These are phyloP conservation scores for Lepus townsendii DNA, from an alignment of 2,797 vertebrate species.

Conservation along the genomic window DNA sequence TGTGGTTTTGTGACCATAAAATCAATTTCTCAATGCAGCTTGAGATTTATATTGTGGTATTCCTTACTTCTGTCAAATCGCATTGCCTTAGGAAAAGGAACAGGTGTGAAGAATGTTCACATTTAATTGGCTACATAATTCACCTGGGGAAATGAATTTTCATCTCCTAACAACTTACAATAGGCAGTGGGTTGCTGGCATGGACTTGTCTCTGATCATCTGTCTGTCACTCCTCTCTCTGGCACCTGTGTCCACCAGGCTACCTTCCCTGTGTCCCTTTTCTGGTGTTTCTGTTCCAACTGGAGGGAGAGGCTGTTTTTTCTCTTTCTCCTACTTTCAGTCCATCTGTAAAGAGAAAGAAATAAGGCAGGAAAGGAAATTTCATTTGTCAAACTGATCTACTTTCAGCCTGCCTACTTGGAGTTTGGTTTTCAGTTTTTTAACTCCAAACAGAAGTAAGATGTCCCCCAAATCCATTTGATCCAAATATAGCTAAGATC, in stretches of 20 bases:
- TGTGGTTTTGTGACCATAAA: constrained; percentile 37
- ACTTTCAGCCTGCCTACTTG: neutral
- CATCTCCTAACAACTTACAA: neutral
- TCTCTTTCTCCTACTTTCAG: neutral
- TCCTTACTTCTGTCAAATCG: neutral
- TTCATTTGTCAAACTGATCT: constrained; percentile 21
- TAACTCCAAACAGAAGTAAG: neutral
- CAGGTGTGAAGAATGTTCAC: constrained; percentile 19
- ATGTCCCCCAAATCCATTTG: neutral
- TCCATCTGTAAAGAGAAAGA: constrained; percentile 38
- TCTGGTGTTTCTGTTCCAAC: neutral
- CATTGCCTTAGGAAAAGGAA: neutral
- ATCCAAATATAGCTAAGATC: neutral
- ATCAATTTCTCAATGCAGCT: neutral
- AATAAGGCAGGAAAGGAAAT: neutral
- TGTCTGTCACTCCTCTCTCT: neutral
- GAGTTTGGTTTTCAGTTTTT: neutral
- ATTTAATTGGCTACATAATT: constrained; percentile 24
- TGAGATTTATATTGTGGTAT: neutral
- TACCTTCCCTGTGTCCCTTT: neutral
- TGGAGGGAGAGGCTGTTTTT: neutral
- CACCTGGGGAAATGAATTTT: neutral
- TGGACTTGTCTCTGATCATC: neutral
- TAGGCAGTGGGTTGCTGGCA: neutral
- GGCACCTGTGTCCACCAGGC: neutral